Conservation (phyloP, 2,797 vertebrate species). For the Scleropages formosus region DNA sequence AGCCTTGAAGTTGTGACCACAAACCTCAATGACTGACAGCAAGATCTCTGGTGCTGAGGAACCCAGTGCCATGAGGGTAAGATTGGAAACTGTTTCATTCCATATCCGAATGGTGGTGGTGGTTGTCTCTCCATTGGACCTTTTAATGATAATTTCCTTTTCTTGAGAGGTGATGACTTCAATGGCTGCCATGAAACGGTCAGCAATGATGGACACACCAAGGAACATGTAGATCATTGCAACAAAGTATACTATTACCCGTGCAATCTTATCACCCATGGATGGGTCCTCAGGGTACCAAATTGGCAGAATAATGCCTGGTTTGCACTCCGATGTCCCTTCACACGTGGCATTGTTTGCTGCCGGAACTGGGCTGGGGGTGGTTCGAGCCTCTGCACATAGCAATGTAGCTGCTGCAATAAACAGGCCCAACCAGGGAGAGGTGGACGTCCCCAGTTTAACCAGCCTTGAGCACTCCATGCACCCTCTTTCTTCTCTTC, state of each 20-base stretch:
- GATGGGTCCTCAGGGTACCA: slow-evolving; percentile 99
- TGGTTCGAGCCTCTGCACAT: slow-evolving; percentile 75
- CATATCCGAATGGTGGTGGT: slow-evolving; percentile 91
- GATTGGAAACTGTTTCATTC: slow-evolving; percentile 98
- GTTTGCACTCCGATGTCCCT: slow-evolving; percentile 80
- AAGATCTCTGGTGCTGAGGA: slow-evolving; percentile 96
- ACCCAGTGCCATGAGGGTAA: slow-evolving; percentile 96
- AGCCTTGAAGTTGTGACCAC: slow-evolving; percentile 88
- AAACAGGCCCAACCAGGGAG: slow-evolving; percentile 90
- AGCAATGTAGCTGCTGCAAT: slow-evolving; percentile 61
- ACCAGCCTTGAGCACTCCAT: slow-evolving; percentile 92
- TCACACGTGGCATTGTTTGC: slow-evolving; percentile 82
- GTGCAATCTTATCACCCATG: slow-evolving; percentile 95
- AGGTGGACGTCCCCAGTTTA: slow-evolving; percentile 81
- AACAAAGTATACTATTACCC: slow-evolving; percentile 98
- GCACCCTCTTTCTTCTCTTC: slow-evolving; percentile 79
- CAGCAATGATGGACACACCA: slow-evolving; percentile 96
- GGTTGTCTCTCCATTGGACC: slow-evolving; percentile 92
- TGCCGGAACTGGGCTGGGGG: slow-evolving; percentile 70
- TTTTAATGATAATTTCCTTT: slow-evolving; percentile 89
- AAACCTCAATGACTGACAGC: slow-evolving; percentile 92
- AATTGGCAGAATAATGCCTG: slow-evolving; percentile 94
- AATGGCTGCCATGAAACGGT: slow-evolving; percentile 98
- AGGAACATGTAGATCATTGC: slow-evolving; percentile 99
- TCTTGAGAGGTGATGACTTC: slow-evolving; percentile 98